Percentiles rank a stretch among this genome's conserved stretches.
Evolutionary conservation across 2,113 vertebrate species (phyloP).

Genomic region (Blennius ocellaris): DNA sequence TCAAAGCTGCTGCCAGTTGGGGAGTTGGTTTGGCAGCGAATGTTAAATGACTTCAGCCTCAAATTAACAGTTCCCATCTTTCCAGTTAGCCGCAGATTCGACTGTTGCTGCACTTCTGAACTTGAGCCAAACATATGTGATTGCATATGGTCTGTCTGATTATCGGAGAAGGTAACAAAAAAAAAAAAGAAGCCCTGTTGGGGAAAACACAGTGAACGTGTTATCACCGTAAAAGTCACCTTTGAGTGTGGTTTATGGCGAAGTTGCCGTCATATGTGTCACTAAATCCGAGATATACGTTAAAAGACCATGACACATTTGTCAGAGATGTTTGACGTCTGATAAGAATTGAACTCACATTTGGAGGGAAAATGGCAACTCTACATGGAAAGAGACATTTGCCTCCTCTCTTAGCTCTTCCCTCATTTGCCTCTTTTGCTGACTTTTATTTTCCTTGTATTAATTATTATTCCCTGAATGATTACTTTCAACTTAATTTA

Average conservation of each 20-base stretch:
- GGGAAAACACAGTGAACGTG: background rate
- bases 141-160: background rate
- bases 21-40: conserved; percentile 54
- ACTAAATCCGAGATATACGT: conserved; percentile 39
- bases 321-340: background rate
- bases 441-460: background rate
- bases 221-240: conserved; percentile 3
- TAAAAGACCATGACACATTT: conserved; percentile 15
- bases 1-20: conserved; percentile 41
- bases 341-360: conserved; percentile 6
- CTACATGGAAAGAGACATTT: conserved; percentile 31
- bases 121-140: conserved; percentile 18
- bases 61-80: conserved; percentile 54
- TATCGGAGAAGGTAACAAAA: background rate
- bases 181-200: background rate
- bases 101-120: conserved; percentile 30
- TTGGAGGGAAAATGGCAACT: background rate
- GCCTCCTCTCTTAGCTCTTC: background rate
- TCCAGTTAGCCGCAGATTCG: conserved; percentile 17
- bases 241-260: conserved; percentile 15
- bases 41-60: conserved; percentile 52
- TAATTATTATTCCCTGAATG: background rate
- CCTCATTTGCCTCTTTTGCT: background rate
- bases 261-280: conserved; percentile 4
- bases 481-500: background rate